Evolutionary conservation across 2,797 vertebrate genomes (phyloP), one percentile per base, ranked within the genome.

Genomic region (Notamacropus eugenii): DNA sequence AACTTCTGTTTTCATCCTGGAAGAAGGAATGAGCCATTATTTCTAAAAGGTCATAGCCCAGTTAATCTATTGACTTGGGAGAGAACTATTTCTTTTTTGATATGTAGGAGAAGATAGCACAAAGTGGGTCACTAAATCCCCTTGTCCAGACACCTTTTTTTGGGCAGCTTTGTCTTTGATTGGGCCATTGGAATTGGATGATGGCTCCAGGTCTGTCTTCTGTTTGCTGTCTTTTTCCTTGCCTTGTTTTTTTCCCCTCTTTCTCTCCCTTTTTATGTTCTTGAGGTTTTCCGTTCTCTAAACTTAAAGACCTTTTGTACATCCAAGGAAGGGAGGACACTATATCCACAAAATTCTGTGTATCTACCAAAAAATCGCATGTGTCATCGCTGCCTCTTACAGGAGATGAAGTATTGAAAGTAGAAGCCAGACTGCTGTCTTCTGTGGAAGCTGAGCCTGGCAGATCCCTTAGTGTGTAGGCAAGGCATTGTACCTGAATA

Each of bases 171-270:
- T 74, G 46, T 19, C 50, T 24, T 57, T 9, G 67, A 46, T 46
- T 9, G 40, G 40, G 74, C 22, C 40, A 19, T n/a, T 19, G 14
- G 34, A 40, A 40, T 19, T 74, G 67, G 62, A 40, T 58, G 57
- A 29, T 1, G 40, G 22, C 96, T 96, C 97, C 90, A 96, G 97
- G 96, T 97, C 97, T 97, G 96, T 55, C 97, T 97, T 98, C 97
- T 91, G 82, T 98, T 98, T 95, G 97, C 96, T 98, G 97, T 97
- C 97, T 97, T 97, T 24, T 95, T 50, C 93, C 13, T 56, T 54
- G 9, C 90, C 50, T 90, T 90, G 4, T 54, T 54, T 90, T 28
- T 54, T 74, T 24, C 40, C 11, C 8, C 0, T n/a, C n/a, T 22
- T 2, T 40, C 62, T 74, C 14, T 40, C 16, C 6, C 67, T 1